These are phyloP conservation scores for Micronisus gabar DNA, from an alignment of 2,113 vertebrate genomes.

Conservation along the genomic window DNA sequence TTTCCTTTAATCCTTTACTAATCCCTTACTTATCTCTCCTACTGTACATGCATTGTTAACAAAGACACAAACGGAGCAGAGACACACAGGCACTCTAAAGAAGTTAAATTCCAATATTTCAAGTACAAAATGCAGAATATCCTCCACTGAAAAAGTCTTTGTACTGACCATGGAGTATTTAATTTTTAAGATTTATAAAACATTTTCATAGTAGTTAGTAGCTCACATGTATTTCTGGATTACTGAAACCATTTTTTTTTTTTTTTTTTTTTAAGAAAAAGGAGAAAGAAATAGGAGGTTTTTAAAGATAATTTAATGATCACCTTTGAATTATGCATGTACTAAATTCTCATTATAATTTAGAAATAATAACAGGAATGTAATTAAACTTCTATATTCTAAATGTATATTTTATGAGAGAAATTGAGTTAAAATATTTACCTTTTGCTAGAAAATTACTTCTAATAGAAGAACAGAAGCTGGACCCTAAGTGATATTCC, in stretches of 20 bases:
- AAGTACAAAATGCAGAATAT: neutral
- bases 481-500: neutral
- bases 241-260: neutral
- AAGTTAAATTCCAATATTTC: neutral
- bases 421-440: neutral
- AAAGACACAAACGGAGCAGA: neutral
- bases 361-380: neutral
- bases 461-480: neutral
- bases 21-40: slow-evolving; percentile 50
- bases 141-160: neutral
- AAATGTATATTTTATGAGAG: neutral
- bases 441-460: neutral
- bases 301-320: neutral
- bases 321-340: neutral
- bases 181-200: neutral
- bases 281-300: neutral
- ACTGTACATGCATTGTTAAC: slow-evolving; percentile 10
- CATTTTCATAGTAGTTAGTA: neutral
- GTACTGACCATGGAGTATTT: neutral
- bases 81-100: neutral
- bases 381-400: neutral
- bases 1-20: slow-evolving; percentile 35
- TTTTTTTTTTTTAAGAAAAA: too few relatives aligned
- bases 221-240: neutral
- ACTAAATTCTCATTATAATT: neutral